These are phyloP conservation scores for Eufriesea mexicana DNA, from an alignment of 1,140 invertebrate genomes.

Conservation along the genomic window DNA sequence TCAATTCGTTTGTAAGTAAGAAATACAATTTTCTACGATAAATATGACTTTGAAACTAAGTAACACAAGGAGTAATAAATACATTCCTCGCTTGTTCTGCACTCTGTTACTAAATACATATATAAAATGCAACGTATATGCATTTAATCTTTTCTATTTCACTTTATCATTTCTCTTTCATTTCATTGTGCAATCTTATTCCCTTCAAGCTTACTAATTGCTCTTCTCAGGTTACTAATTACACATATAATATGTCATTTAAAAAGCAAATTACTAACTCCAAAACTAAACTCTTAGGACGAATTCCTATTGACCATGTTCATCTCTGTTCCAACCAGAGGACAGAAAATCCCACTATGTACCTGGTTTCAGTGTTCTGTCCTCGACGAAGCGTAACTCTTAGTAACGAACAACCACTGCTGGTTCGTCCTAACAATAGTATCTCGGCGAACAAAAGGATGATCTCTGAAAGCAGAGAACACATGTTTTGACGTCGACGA, in stretches of 20 bases:
- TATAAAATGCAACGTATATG: not conserved
- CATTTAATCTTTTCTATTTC: not conserved
- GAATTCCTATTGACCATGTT: not conserved
- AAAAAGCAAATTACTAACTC: not conserved
- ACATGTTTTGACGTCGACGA: slow-evolving; percentile 35
- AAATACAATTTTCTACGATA: not conserved
- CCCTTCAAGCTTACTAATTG: not conserved
- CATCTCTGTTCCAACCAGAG: not conserved
- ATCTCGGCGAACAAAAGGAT: slow-evolving; percentile 39
- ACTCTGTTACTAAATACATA: not conserved
- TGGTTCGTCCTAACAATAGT: slow-evolving; percentile 24
- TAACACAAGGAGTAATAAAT: not conserved
- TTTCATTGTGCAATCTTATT: not conserved
- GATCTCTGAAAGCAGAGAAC: slow-evolving; percentile 42
- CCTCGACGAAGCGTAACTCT: slow-evolving; percentile 26
- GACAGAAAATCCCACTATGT: not conserved
- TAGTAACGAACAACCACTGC: slow-evolving; percentile 18
- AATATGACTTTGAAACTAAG: not conserved
- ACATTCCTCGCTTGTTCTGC: not conserved
- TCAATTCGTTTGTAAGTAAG: not conserved
- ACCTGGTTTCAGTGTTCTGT: slow-evolving; percentile 2
- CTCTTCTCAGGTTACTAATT: not conserved
- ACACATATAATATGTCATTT: no score
- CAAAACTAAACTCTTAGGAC: not conserved
- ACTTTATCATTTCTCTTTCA: not conserved